Percentiles rank a stretch among this genome's conserved stretches.
These are phyloP conservation scores for Agriopis marginaria DNA, from an alignment of 2,888 invertebrate genomes.

Conservation along the genomic window DNA sequence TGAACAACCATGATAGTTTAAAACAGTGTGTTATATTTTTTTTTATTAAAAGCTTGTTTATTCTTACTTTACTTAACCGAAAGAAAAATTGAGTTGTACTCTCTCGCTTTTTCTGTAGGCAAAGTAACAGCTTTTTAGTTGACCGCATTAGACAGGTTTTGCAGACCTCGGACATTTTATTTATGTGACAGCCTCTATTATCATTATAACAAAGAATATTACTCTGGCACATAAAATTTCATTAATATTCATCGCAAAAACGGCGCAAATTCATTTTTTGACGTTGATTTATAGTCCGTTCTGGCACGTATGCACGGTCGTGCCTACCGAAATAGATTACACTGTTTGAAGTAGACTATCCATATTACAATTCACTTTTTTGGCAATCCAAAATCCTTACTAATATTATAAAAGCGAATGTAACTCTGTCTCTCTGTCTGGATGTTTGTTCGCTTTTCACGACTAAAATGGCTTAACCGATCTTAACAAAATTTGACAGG, in stretches of 20 bases:
- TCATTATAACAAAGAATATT: slow-evolving; percentile 50
- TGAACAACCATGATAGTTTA: too few relatives aligned
- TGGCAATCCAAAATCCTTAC: background rate
- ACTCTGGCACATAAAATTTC: slow-evolving; percentile 61
- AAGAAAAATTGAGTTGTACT: background rate
- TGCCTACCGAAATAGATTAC: slow-evolving; percentile 52
- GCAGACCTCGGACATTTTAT: slow-evolving; percentile 13
- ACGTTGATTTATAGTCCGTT: slow-evolving; percentile 72
- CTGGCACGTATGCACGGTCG: slow-evolving; percentile 62
- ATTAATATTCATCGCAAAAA: slow-evolving; percentile 78
- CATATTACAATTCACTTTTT: slow-evolving; percentile 19
- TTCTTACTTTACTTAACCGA: too few relatives aligned
- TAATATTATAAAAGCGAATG: too few relatives aligned
- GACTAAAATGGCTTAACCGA: too few relatives aligned
- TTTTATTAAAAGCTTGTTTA: too few relatives aligned
- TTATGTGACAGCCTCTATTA: slow-evolving; percentile 35
- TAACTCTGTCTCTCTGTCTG: too few relatives aligned
- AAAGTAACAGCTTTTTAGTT: background rate
- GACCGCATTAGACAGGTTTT: slow-evolving; percentile 10
- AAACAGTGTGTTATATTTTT: too few relatives aligned
- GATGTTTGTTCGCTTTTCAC: too few relatives aligned
- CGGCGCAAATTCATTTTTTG: slow-evolving; percentile 73
- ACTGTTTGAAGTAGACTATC: slow-evolving; percentile 45
- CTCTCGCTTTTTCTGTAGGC: background rate
- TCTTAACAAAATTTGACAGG: too few relatives aligned